Evolutionary conservation across 2,113 vertebrate species (phyloP).

Genomic region (Gavia stellata): DNA sequence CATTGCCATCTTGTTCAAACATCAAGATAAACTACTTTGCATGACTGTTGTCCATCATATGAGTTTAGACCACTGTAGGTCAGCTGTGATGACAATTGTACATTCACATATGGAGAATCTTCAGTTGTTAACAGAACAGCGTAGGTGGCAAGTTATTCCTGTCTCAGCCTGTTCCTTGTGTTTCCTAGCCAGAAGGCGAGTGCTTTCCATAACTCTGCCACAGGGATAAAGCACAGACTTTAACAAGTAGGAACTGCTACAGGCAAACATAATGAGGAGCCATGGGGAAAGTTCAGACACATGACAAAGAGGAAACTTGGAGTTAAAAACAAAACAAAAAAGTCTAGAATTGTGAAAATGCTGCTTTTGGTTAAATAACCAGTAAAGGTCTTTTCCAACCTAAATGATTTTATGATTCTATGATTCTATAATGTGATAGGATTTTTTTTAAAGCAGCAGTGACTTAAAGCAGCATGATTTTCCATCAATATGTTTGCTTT

Average conservation of each 20-base stretch:
- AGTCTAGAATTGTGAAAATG: neutral
- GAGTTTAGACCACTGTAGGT: neutral
- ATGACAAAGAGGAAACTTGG: neutral
- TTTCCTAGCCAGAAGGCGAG: neutral
- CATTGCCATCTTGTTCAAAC: neutral
- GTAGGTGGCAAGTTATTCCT: neutral
- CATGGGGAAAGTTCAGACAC: neutral
- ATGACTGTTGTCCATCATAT: neutral
- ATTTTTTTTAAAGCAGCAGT: neutral
- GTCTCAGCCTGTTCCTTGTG: neutral
- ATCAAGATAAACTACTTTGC: neutral
- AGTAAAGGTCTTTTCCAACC: neutral
- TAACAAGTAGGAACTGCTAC: neutral
- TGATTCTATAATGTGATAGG: neutral
- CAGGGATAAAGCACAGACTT: neutral
- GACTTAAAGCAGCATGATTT: neutral
- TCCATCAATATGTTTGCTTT: neutral
- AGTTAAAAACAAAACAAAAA: neutral
- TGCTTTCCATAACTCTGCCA: neutral
- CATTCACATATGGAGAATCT: neutral
- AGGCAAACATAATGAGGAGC: neutral
- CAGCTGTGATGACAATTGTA: neutral
- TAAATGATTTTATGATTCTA: neutral
- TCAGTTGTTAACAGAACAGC: neutral
- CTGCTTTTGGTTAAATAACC: neutral